phyloP scores from a whole-genome alignment of 2,113 vertebrate species.

The Ageneiosus marmoratus region DNA sequence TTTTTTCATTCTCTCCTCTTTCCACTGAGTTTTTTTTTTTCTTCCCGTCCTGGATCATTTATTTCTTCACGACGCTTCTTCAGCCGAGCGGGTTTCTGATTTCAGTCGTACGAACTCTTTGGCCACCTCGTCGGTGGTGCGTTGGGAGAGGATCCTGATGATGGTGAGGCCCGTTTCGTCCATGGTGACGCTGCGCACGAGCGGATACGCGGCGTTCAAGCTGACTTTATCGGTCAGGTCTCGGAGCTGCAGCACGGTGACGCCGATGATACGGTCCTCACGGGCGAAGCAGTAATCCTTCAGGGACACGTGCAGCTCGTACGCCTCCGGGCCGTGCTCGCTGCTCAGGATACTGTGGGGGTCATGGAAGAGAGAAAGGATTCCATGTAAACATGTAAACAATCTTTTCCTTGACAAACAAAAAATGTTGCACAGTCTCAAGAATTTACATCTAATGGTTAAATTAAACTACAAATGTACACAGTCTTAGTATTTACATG shows the following conservation, averaged over 20 bases:
- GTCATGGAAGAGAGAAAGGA: background rate
- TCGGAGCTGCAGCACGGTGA: constrained; percentile 91
- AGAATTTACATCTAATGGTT: background rate
- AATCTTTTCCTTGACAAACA: too few relatives aligned
- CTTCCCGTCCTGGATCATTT: constrained; percentile 65
- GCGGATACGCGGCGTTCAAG: constrained; percentile 81
- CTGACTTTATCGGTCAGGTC: constrained; percentile 81
- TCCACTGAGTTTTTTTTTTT: background rate
- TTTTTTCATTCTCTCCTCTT: background rate
- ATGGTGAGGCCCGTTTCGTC: constrained; percentile 96
- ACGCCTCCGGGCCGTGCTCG: constrained; percentile 83
- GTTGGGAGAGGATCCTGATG: constrained; percentile 95
- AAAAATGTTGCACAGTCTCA: too few relatives aligned
- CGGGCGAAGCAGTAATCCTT: constrained; percentile 99
- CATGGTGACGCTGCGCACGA: constrained; percentile 81
- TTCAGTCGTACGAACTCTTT: constrained; percentile 98
- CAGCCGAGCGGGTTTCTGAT: constrained; percentile 85
- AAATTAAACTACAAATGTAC: too few relatives aligned
- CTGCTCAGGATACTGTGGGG: constrained; percentile 81
- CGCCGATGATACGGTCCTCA: constrained; percentile 90
- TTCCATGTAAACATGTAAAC: background rate
- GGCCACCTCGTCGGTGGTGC: constrained; percentile 93
- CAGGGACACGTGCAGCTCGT: constrained; percentile 92
- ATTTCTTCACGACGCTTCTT: constrained; percentile 78
- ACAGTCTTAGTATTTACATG: too few relatives aligned